phyloP scores from a whole-genome alignment of 2,113 vertebrate species.

The Rhineura floridana region DNA sequence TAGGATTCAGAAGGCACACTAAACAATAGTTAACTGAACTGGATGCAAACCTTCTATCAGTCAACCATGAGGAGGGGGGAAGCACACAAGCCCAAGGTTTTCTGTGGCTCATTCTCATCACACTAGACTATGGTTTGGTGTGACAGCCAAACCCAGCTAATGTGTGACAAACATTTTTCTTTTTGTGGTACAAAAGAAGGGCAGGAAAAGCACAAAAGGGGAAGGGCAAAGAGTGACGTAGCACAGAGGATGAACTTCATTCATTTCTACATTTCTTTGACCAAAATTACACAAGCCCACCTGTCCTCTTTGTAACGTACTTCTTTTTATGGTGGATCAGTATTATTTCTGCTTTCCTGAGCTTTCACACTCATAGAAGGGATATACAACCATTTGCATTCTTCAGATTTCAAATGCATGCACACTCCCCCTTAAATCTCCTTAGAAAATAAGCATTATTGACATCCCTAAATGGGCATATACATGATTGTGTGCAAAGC shows the following conservation, averaged over 20 bases:
- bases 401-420: background rate
- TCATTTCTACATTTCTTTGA: constrained; percentile 5
- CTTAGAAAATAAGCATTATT: background rate
- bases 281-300: background rate
- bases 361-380: background rate
- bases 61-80: too few relatives aligned
- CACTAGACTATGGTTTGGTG: too few relatives aligned
- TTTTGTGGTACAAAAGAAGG: background rate
- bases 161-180: background rate
- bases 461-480: background rate
- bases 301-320: background rate
- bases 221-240: background rate
- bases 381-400: background rate
- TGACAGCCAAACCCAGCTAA: background rate
- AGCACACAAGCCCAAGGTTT: too few relatives aligned
- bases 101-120: too few relatives aligned
- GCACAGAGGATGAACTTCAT: constrained; percentile 21
- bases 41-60: too few relatives aligned
- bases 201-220: background rate
- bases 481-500: background rate
- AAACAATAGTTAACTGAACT: too few relatives aligned
- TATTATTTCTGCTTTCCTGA: background rate
- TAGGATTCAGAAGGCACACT: too few relatives aligned
- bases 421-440: background rate
- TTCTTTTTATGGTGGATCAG: background rate